Base-by-base conservation (phyloP, 2,113 vertebrate genomes). In the Tragulus kanchil region DNA sequence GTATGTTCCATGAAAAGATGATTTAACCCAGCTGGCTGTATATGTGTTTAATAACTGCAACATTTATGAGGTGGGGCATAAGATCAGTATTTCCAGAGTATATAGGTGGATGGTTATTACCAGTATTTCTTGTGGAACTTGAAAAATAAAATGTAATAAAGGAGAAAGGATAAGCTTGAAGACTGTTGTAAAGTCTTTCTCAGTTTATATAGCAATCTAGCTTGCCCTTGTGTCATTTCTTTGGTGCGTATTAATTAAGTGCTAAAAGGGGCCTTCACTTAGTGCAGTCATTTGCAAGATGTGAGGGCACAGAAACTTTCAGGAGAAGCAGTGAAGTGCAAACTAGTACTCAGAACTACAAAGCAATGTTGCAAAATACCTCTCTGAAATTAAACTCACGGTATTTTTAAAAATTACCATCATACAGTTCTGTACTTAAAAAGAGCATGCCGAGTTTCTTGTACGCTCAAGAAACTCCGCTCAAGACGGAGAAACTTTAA, bases 351-450 rank as follows among this genome's bases (percentile, higher is more conserved):
- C 59, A 94, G 86, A 82, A 54, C 77, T 92, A 89, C 62, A 62
- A 59, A 93, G 50, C 95, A 54, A 77, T 95, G 75, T 77, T 54
- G 78, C 89, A 52, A 94, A 94, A 81, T 95, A 64, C 64, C 62
- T 89, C 93, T 97, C 96, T 91, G 91, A 93, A 95, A 95, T 93
- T 90, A 84, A 83, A 91, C 79, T 75, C 86, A 69, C 8, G 62
- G 52, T 73, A 56, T 65, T 96, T 83, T 85, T 21, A 17, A 36
- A 82, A 89, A 93, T 90, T 89, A 56, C 61, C 26, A 71, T 85
- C 69, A 77, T 36, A 36, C 58, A 75, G 5, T 93, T 78, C 58
- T 90, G 16, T 69, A 71, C 15, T 95, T 79, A 93, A 12, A 12
- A 95, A 89, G 93, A 88, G 42, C 62, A 94, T 85, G 45, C 78